A percentile compares a stretch with the other conserved stretches of the same genome.
Evolutionary conservation across 2,888 invertebrate genomes (phyloP).

Genomic region (Neria commutata): DNA sequence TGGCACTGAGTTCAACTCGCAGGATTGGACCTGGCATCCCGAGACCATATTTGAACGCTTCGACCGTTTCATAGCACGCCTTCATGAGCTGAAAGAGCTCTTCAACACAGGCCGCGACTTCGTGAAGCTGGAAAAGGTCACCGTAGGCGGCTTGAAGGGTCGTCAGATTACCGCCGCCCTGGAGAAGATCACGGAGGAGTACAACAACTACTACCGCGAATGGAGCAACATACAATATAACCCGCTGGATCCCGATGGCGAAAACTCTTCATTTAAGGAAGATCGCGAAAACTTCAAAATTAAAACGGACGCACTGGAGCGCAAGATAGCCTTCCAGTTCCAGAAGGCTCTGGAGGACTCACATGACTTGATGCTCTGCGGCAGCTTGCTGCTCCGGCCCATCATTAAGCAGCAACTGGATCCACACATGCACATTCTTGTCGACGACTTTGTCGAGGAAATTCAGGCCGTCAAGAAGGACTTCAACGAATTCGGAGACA

Average conservation of each 20-base stretch:
- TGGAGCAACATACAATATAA: slow-evolving; percentile 71
- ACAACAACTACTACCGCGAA: slow-evolving; percentile 45
- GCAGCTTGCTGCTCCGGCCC: slow-evolving; percentile 75
- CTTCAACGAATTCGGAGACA: slow-evolving; percentile 66
- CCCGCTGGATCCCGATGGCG: slow-evolving; percentile 75
- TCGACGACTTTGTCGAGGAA: slow-evolving; percentile 70
- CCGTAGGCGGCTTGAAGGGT: slow-evolving; percentile 74
- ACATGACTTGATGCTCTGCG: slow-evolving; percentile 73
- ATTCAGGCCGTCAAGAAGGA: slow-evolving; percentile 71
- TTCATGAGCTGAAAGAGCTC: slow-evolving; percentile 71
- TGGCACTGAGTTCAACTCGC: slow-evolving; percentile 60
- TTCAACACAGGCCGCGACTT: slow-evolving; percentile 82
- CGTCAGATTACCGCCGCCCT: slow-evolving; percentile 67
- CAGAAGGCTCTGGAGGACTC: slow-evolving; percentile 83
- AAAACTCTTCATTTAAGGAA: slow-evolving; percentile 69
- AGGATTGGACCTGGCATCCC: slow-evolving; percentile 78
- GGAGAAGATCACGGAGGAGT: slow-evolving; percentile 54
- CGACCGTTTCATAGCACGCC: slow-evolving; percentile 68
- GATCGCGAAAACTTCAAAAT: slow-evolving; percentile 71
- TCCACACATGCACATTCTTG: slow-evolving; percentile 70
- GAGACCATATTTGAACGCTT: slow-evolving; percentile 74
- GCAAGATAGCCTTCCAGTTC: slow-evolving; percentile 79
- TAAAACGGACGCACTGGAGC: slow-evolving; percentile 74
- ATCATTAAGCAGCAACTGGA: slow-evolving; percentile 75
- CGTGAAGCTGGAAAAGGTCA: slow-evolving; percentile 84